Evolutionary conservation across 2,113 vertebrate genomes (phyloP).

Genomic region (Enhydra lutris): DNA sequence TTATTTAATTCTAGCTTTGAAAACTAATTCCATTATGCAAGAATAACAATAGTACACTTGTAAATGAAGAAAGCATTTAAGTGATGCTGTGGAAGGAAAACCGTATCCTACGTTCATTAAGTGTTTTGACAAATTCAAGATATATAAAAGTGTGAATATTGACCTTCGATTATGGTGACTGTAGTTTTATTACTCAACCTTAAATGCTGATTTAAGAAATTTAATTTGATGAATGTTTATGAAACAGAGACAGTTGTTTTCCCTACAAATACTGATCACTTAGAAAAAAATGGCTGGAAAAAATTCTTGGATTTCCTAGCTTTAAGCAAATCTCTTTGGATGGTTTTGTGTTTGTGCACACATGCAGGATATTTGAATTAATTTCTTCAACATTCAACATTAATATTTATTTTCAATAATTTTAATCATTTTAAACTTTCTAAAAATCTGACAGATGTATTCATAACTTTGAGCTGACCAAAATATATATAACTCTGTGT

Average conservation of each 20-base stretch:
- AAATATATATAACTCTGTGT: background rate
- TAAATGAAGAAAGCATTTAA: slow-evolving; percentile 5
- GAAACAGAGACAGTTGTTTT: background rate
- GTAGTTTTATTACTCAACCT: background rate
- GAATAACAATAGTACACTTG: background rate
- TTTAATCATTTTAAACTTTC: background rate
- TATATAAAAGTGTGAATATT: background rate
- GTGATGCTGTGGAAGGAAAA: background rate
- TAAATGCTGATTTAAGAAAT: background rate
- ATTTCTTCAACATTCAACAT: background rate
- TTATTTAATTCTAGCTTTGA: background rate
- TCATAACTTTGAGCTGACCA: background rate
- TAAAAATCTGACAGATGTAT: background rate
- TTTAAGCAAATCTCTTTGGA: background rate
- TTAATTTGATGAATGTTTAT: background rate
- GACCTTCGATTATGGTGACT: background rate
- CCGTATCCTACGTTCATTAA: background rate
- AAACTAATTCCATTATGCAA: background rate
- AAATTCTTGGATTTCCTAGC: background rate
- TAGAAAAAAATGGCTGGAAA: background rate
- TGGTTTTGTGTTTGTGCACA: background rate
- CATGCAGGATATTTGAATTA: background rate
- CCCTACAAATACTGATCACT: background rate
- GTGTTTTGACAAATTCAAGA: slow-evolving; percentile 7
- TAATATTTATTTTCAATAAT: background rate